Evolutionary conservation across 2,888 invertebrate species (phyloP).

Genomic region (Leptodirus hochenwartii): DNA sequence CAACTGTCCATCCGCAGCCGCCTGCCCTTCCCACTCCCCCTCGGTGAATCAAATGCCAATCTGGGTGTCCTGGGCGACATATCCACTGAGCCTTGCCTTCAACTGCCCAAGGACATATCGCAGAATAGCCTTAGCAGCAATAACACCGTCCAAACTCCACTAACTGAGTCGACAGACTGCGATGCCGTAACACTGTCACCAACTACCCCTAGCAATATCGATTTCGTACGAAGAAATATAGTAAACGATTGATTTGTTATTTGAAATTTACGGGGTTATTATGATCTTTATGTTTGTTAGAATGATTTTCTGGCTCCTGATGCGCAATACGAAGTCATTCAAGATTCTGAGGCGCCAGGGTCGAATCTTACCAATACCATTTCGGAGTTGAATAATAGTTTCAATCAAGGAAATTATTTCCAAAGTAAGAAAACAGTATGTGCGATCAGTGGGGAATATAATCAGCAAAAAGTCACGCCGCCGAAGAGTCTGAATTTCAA

Average conservation of each 20-base stretch:
- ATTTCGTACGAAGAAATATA: conserved; percentile 18
- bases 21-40: conserved; percentile 33
- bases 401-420: conserved; percentile 15
- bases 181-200: conserved; percentile 19
- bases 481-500: conserved; percentile 19
- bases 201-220: too few relatives aligned
- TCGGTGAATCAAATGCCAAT: conserved; percentile 21
- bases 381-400: conserved; percentile 22
- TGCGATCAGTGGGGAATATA: too few relatives aligned
- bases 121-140: conserved; percentile 24
- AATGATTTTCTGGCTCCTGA: conserved; percentile 36
- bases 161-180: conserved; percentile 27
- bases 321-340: conserved; percentile 43
- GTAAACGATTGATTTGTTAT: too few relatives aligned
- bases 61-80: conserved; percentile 8
- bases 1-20: conserved; percentile 38
- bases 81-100: conserved; percentile 9
- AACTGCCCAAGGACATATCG: conserved; percentile 23
- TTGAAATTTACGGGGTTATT: too few relatives aligned
- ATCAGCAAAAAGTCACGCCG: conserved; percentile 19
- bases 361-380: conserved; percentile 26
- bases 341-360: conserved; percentile 24
- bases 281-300: too few relatives aligned
- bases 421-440: conserved; percentile 15
- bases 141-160: conserved; percentile 25